These are phyloP conservation scores for Acromyrmex charruanus DNA, from an alignment of 1,140 invertebrate genomes.

Conservation along the genomic window DNA sequence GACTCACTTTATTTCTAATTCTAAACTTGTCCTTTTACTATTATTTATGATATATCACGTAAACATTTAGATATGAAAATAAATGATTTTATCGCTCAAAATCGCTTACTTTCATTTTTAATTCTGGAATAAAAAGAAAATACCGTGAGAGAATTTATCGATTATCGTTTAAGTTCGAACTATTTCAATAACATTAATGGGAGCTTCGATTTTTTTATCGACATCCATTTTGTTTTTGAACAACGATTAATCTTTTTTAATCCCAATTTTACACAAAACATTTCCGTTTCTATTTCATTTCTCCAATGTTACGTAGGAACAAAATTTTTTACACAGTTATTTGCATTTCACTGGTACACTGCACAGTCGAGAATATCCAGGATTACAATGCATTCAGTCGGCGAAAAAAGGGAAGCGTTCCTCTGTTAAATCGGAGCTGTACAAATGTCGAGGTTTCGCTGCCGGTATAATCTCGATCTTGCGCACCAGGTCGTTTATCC, in stretches of 20 bases:
- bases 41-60: neutral
- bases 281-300: neutral
- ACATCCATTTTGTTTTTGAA: neutral
- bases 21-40: neutral
- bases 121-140: neutral
- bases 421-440: slow-evolving; percentile 70
- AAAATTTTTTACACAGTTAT: slow-evolving; percentile 18
- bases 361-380: neutral
- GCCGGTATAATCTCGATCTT: slow-evolving; percentile 74
- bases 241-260: neutral
- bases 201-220: neutral
- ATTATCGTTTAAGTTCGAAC: neutral
- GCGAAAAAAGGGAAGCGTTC: slow-evolving; percentile 49
- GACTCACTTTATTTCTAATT: neutral
- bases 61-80: neutral
- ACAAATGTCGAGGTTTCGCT: slow-evolving; percentile 71
- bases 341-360: slow-evolving; percentile 9
- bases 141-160: neutral
- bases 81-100: neutral
- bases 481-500: slow-evolving; percentile 73
- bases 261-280: neutral
- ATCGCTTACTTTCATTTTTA: neutral
- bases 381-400: slow-evolving; percentile 38
- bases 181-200: neutral
- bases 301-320: neutral